Base-by-base conservation (phyloP, 1,140 invertebrate species). In the Drosophila lacertosa region DNA sequence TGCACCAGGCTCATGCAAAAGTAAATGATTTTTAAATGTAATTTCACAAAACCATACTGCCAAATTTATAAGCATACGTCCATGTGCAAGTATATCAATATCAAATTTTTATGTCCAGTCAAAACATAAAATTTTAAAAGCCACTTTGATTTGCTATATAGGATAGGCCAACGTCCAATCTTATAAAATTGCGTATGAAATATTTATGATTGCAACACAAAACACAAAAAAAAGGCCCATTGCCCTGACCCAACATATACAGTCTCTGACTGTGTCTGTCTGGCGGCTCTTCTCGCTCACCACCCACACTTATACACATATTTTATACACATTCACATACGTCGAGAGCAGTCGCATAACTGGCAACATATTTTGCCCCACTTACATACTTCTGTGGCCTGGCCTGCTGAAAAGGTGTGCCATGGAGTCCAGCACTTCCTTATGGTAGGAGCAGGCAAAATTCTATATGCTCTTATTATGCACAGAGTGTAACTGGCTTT, bases 11-110 rank as follows among this genome's bases (percentile, higher is more conserved):
- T 75, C 66, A 80, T 76, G 72, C 72, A 80, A 77, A 60, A 77
- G 59, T 86, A 81, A 86, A 81, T 70, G 69, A 88, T 81, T 81
- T 81, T 77, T 74, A 74, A 83, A 77, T 70, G 65, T 62, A 88
- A 77, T 88, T 81, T 47, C 60, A 68, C 60, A 81, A 81, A 69
- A 86, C 68, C 71, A 58, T 29, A 9, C 39, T 69, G n/a, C 57
- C 35, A 39, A 26, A 18, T 54, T 16, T 74, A 47, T 59, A 29
- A 45, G 15, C 3, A 18, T 22, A 24, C 26, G 2, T 44, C 10
- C 40, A 16, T 53, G 13, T 13, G 22, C 10, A 2, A 16, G 11
- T 18, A 15, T 26, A 59, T 51, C 16, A 47, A 47, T 53, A 53
- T 79, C 57, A 74, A 79, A 80, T 50, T 74, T 82, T 57, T 47